Base-by-base conservation (phyloP, 2,888 invertebrate species). In the Oxytorus armatus region DNA sequence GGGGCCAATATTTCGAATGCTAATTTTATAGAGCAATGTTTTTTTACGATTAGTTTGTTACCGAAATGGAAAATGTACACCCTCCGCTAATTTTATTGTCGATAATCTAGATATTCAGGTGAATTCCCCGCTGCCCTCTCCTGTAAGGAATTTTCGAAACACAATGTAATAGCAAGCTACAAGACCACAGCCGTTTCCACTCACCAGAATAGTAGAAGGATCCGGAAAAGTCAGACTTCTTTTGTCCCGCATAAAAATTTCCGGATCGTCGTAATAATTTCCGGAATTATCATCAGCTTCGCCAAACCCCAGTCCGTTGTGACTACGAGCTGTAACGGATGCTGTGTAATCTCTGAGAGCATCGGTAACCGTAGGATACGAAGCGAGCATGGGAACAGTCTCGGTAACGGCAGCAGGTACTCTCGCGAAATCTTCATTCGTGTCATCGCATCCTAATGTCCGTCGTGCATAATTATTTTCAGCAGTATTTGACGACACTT, bases 191-290 rank as follows among this genome's bases (percentile, higher is more conserved):
- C n/a, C n/a, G n/a, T 39, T 8, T n/a, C 8, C 8, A 84, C 88
- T 80, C 87, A 91, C 91, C 87, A 91, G 66, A 51, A 91, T 77
- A 33, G 84, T 84, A 2, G 89, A 85, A 2, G 86, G 68, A 23
- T 82, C 39, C 1, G 88, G 90, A 83, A 86, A 91, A 69, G 87
- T 78, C 25, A 91, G 85, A 21, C 84, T 84, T 73, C 90, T 89
- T 72, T 81, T 84, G 57, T 79, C 77, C 18, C 55, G 69, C 36
- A 49, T 21, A 11, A 5, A 44, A n/a, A 16, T 49, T 14, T 18
- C 25, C 21, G 14, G 11, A 8, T 18, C 21, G 11, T 36, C 21
- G n/a, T 21, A 14, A 51, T 36, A 11, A 18, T 3, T 16, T 14
- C 10, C 63, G n/a, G 49, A 11, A 18, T 5, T 2, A 11, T 8